phyloP scores from a whole-genome alignment of 2,797 vertebrate species.

The Rhabdophis nuchalis region DNA sequence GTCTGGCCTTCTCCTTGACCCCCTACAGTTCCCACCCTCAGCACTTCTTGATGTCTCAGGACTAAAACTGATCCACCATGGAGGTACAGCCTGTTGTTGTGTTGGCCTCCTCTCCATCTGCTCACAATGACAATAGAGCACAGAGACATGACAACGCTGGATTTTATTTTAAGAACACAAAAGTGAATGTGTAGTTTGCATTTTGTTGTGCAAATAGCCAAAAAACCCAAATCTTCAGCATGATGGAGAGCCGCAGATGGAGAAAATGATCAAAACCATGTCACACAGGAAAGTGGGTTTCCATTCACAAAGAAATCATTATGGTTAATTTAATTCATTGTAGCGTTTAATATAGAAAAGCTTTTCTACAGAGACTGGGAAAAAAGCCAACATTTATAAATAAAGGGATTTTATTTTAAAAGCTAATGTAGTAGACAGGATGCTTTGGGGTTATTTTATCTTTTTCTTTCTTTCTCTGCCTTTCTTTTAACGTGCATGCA shows the following conservation, averaged over 20 bases:
- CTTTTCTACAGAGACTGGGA: conserved; percentile 79
- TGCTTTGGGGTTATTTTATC: conserved; percentile 69
- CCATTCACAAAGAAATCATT: conserved; percentile 81
- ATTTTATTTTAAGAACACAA: conserved; percentile 25
- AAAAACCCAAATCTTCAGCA: conserved; percentile 58
- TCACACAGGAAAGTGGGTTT: conserved; percentile 71
- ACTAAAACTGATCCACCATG: fast-evolving
- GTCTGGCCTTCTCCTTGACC: no score
- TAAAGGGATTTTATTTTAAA: conserved; percentile 80
- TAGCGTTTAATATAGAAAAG: conserved; percentile 79
- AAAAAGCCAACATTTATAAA: conserved; percentile 78
- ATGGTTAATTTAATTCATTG: conserved; percentile 81
- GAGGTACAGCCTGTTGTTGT: fast-evolving
- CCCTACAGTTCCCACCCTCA: neutral
- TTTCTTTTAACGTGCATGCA: conserved; percentile 64
- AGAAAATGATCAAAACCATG: conserved; percentile 70
- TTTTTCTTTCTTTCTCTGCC: conserved; percentile 62
- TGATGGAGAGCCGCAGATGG: conserved; percentile 56
- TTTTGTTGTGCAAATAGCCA: conserved; percentile 49
- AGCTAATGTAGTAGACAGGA: conserved; percentile 72
- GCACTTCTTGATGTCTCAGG: fast-evolving
- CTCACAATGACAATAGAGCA: fast-evolving
- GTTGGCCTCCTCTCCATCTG: neutral
- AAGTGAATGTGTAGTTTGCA: conserved; percentile 37
- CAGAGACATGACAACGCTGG: fast-evolving